phyloP scores from a whole-genome alignment of 2,113 vertebrate genomes.

The Pungitius pungitius region DNA sequence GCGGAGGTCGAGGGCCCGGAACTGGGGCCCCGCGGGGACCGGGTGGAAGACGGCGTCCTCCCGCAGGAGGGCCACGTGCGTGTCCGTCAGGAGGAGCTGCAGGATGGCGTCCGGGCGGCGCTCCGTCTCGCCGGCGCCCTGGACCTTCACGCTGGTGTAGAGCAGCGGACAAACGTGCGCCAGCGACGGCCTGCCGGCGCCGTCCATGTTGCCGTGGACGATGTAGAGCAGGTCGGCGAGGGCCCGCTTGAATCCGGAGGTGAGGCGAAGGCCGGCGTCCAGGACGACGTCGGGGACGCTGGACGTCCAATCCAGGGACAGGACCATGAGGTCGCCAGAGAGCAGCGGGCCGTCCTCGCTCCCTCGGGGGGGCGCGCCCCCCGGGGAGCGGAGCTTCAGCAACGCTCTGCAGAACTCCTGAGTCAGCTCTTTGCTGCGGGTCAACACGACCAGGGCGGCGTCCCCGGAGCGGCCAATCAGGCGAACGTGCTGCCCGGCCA shows the following conservation, averaged over 20 bases:
- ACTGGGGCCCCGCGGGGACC: conserved; percentile 42
- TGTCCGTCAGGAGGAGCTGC: conserved; percentile 81
- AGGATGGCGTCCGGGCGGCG: conserved; percentile 12
- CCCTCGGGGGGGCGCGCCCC: conserved; percentile 15
- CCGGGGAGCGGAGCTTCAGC: conserved; percentile 55
- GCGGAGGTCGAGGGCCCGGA: conserved; percentile 68
- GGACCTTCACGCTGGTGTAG: conserved; percentile 78
- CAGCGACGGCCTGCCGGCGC: conserved; percentile 65
- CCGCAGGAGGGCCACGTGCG: conserved; percentile 77
- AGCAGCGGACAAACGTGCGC: conserved; percentile 78
- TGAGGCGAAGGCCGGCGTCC: conserved; percentile 68
- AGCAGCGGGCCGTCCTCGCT: conserved; percentile 76
- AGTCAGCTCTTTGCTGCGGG: conserved; percentile 79
- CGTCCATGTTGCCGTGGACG: conserved; percentile 83
- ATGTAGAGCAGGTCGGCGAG: conserved; percentile 85
- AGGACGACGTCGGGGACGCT: conserved; percentile 74
- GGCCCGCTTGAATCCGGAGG: conserved; percentile 79
- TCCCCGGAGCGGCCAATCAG: conserved; percentile 70
- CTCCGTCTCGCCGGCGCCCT: conserved; percentile 13
- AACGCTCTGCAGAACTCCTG: conserved; percentile 81
- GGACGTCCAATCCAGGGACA: conserved; percentile 83
- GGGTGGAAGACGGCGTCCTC: conserved; percentile 73
- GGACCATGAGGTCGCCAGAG: conserved; percentile 75
- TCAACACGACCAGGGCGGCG: conserved; percentile 76
- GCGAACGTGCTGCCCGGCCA: conserved; percentile 81